These are phyloP conservation scores for Rhagium mordax DNA, from an alignment of 2,888 invertebrate species.

Conservation along the genomic window DNA sequence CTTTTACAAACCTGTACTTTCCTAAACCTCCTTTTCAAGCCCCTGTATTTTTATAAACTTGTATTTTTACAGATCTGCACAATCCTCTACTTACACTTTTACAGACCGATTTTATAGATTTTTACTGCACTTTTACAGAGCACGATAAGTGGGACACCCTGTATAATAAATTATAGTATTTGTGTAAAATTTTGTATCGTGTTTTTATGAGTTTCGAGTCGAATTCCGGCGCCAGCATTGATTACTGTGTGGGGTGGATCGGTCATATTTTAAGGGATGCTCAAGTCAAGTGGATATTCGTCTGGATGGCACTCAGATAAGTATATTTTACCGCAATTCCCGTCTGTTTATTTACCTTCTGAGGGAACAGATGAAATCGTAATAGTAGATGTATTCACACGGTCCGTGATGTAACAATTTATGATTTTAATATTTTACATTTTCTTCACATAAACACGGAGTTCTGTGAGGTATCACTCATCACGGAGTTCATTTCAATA, in stretches of 20 bases:
- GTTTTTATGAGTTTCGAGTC: not conserved
- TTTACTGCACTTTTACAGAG: too few relatives aligned
- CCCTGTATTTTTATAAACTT: too few relatives aligned
- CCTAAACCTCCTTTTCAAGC: too few relatives aligned
- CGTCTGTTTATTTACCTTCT: slow-evolving; percentile 35
- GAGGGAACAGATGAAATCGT: slow-evolving; percentile 36
- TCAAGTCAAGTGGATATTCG: slow-evolving; percentile 37
- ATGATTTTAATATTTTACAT: slow-evolving; percentile 55
- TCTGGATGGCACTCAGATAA: slow-evolving; percentile 17
- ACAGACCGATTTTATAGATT: too few relatives aligned
- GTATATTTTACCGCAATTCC: slow-evolving; percentile 17
- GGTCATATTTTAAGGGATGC: slow-evolving; percentile 23
- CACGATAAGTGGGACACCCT: too few relatives aligned
- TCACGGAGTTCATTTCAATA: slow-evolving; percentile 50
- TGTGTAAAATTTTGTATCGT: too few relatives aligned
- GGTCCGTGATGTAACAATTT: slow-evolving; percentile 55
- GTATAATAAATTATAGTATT: too few relatives aligned
- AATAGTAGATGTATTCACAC: slow-evolving; percentile 53
- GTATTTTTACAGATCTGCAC: too few relatives aligned
- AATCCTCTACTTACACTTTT: too few relatives aligned
- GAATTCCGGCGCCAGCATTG: slow-evolving; percentile 28
- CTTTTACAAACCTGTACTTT: too few relatives aligned
- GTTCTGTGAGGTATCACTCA: slow-evolving; percentile 54
- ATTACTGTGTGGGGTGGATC: slow-evolving; percentile 6
- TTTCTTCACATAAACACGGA: slow-evolving; percentile 54